phyloP scores from a whole-genome alignment of 2,888 invertebrate species.

The Brenthis daphne region DNA sequence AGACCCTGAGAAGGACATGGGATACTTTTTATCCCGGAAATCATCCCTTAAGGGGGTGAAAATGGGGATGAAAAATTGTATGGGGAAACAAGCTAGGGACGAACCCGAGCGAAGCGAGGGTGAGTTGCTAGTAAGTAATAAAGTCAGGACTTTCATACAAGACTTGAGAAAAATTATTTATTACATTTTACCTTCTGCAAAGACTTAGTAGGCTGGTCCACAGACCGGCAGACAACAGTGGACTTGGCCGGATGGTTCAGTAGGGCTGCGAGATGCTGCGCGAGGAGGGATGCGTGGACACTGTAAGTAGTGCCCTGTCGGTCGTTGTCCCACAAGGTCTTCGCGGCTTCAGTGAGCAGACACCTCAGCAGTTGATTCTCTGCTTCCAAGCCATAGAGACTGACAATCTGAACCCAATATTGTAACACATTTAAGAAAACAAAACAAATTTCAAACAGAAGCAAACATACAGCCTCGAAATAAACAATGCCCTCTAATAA shows the following conservation, averaged over 20 bases:
- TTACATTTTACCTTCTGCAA: constrained; percentile 79
- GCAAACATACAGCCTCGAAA: too few relatives aligned
- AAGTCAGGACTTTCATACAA: too few relatives aligned
- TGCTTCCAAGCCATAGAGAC: constrained; percentile 96
- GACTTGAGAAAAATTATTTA: too few relatives aligned
- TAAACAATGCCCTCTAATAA: too few relatives aligned
- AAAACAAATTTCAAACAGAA: not conserved
- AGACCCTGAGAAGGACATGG: too few relatives aligned
- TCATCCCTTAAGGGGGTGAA: too few relatives aligned
- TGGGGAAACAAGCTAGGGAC: too few relatives aligned
- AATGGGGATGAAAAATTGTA: too few relatives aligned
- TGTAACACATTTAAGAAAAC: constrained; percentile 25
- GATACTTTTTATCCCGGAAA: too few relatives aligned
- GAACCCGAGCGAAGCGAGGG: too few relatives aligned
- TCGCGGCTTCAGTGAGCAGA: constrained; percentile 90
- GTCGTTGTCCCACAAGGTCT: constrained; percentile 87
- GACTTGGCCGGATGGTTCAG: constrained; percentile 93
- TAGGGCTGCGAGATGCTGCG: constrained; percentile 84
- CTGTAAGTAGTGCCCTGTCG: constrained; percentile 86
- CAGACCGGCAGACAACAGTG: constrained; percentile 93
- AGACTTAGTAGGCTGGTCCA: constrained; percentile 90
- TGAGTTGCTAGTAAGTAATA: too few relatives aligned
- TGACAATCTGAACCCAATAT: constrained; percentile 87
- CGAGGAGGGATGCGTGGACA: constrained; percentile 85
- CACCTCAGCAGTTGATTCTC: constrained; percentile 98